Base-by-base conservation (phyloP, 2,888 invertebrate species). In the Tholera decimalis region DNA sequence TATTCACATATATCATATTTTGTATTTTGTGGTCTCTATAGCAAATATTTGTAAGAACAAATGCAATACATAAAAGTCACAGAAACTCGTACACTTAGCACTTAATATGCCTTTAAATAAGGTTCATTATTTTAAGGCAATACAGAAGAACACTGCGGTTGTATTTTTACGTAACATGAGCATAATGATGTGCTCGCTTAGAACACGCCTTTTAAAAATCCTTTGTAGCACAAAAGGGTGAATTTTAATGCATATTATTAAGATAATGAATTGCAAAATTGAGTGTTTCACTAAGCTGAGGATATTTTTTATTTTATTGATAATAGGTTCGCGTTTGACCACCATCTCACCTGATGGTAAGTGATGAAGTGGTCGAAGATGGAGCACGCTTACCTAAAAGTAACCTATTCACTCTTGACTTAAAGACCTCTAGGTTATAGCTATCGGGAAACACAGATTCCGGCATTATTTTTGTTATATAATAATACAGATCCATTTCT, bases 101-200 rank as follows among this genome's bases (percentile, higher is more conserved):
- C 70, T 1, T 22, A 49, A 37, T 57, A 5, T 26, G 22, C 18
- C 30, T 58, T 50, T 55, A 63, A 58, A 62, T 55, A 55, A n/a
- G 2, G 44, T 66, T 63, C 51, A 60, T 73, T 66, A 60, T 66
- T 50, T 35, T 41, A 50, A 57, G 41, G 47, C 47, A 35, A 11
- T 28, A 20, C 5, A 46, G 35, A 55, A 68, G 58, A 56, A 63
- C 47, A 55, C 24, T 49, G 51, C 51, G 47, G 50, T 61, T 79
- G 61, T 68, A 72, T 65, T 70, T 77, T 71, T 65, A 68, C 54
- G 47, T 68, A 54, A 79, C 62, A 68, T 58, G 54, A 24, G 54
- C 30, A 30, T 79, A 78, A 74, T 79, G 69, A 69, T 51, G 80
- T 56, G 57, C 53, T 50, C 61, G 41, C 53, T 37, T 54, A 61